These are phyloP conservation scores for Mylabris sibirica DNA, from an alignment of 2,888 invertebrate species.

Conservation along the genomic window DNA sequence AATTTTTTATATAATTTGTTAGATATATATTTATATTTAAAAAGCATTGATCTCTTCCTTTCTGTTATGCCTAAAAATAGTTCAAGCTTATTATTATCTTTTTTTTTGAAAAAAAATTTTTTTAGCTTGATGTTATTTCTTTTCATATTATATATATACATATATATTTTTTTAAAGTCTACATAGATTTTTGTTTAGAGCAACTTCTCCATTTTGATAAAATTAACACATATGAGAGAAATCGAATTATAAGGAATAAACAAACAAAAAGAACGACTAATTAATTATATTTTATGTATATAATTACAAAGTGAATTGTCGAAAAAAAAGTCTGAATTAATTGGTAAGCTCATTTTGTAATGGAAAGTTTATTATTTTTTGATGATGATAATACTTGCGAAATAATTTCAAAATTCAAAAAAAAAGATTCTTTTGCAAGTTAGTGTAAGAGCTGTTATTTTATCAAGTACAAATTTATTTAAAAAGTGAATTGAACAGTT, in stretches of 20 bases:
- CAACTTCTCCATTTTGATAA: not conserved
- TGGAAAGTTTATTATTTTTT: conserved; percentile 18
- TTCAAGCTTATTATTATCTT: conserved; percentile 9
- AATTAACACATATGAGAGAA: conserved; percentile 18
- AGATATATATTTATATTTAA: conserved; percentile 20
- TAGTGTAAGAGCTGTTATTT: conserved; percentile 51
- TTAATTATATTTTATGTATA: conserved; percentile 40
- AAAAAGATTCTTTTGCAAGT: conserved; percentile 46
- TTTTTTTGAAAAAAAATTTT: not conserved
- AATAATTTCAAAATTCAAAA: conserved; percentile 22
- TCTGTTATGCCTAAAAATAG: conserved; percentile 28
- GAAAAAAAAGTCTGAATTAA: conserved; percentile 50
- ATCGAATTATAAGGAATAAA: conserved; percentile 18
- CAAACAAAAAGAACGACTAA: conserved; percentile 25
- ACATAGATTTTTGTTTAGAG: not conserved
- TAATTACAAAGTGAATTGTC: conserved; percentile 36
- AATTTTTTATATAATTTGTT: conserved; percentile 10
- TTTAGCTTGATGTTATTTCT: conserved; percentile 2
- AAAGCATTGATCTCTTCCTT: conserved; percentile 30
- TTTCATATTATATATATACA: not conserved
- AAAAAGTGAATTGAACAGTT: conserved; percentile 50
- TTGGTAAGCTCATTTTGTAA: conserved; percentile 52
- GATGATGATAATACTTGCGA: conserved; percentile 33
- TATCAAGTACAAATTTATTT: conserved; percentile 57
- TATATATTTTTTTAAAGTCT: not conserved